Evolutionary conservation across 2,113 vertebrate species (phyloP).

Genomic region (Ivindomyrus marchei): DNA sequence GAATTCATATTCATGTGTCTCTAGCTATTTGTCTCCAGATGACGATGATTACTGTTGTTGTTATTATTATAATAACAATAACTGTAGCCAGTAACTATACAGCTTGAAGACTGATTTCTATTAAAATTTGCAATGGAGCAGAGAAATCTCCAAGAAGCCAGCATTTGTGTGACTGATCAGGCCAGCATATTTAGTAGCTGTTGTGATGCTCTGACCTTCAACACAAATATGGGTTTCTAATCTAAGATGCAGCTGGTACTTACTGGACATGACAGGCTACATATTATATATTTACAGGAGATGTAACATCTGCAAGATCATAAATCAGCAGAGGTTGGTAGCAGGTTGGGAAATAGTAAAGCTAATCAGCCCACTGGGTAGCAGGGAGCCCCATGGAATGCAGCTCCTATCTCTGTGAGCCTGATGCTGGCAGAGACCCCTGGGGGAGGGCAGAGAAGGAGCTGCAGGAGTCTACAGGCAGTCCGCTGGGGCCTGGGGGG

Average conservation of each 20-base stretch:
- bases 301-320: background rate
- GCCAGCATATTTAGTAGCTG: background rate
- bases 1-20: background rate
- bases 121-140: background rate
- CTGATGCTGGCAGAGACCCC: conserved; percentile 15
- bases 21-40: background rate
- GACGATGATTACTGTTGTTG: background rate
- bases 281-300: background rate
- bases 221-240: background rate
- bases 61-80: background rate
- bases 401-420: conserved; percentile 13
- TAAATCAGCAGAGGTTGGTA: background rate
- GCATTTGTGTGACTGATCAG: background rate
- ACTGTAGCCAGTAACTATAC: background rate
- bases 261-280: background rate
- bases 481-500: background rate
- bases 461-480: background rate
- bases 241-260: background rate
- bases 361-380: background rate
- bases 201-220: background rate
- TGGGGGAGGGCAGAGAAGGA: conserved; percentile 21
- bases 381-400: background rate
- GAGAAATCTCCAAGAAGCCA: background rate
- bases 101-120: background rate
- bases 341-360: background rate